Base-by-base conservation (phyloP, 2,113 vertebrate genomes). In the Pardalotus punctatus region DNA sequence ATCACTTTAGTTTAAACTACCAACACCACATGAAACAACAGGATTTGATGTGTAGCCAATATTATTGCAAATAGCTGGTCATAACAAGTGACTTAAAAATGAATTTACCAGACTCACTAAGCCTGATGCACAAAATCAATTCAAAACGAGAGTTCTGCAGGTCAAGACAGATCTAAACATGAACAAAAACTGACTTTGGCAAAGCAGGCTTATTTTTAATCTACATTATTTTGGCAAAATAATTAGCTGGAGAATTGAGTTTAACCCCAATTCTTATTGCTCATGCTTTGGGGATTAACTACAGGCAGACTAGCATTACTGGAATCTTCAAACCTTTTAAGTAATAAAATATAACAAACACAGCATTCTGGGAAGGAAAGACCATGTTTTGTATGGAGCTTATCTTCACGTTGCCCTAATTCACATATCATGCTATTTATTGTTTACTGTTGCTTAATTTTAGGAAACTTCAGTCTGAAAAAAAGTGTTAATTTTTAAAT, bases 361-460 rank as follows among this genome's bases (percentile, higher is more conserved):
- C 10, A 60, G 7, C 16, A 43, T 66, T 87, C 50, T 57, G 48
- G 70, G 29, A 84, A 69, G 18, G 28, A 80, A 94, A 84, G 10
- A 65, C 3, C 31, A 48, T 15, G 11, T 90, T 81, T 60, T 20
- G 5, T 15, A 31, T 67, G 84, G 42, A 43, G 14, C 13, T 91
- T 94, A 84, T 71, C 42, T 93, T 91, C 3, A 0, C 27, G 11
- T 36, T 83, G 19, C 65, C 40, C 71, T 93, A 80, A 83, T 64
- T 89, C 71, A 51, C 21, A 57, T 27, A 53, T 18, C 9, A 23
- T n/a, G 6, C 12, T 86, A 50, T 89, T 93, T 96, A 61, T 16
- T 91, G 25, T 93, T 95, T 93, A 90, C 10, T 66, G 24, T 78
- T 28, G 25, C 56, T 95, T 85, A 96, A 78, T 82, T 87, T 93